A percentile compares a stretch with the other conserved stretches of the same genome.
These are phyloP conservation scores for Nasonia oneida DNA, from an alignment of 2,888 invertebrate species.

Conservation along the genomic window DNA sequence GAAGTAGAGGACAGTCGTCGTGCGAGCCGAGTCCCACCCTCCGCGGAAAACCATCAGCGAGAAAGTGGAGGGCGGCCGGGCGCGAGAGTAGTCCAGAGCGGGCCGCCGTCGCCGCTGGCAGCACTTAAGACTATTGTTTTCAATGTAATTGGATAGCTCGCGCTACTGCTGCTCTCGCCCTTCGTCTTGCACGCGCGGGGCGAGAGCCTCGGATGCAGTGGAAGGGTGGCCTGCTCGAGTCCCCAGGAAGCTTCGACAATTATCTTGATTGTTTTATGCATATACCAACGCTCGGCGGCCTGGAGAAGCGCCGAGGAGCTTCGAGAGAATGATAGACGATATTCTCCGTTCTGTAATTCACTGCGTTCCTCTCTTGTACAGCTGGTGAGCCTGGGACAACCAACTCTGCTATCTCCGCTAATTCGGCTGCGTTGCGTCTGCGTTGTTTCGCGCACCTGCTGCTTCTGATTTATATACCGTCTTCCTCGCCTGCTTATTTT, in stretches of 20 bases:
- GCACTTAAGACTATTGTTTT: slow-evolving; percentile 81
- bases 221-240: slow-evolving; percentile 66
- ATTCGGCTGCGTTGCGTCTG: slow-evolving; percentile 49
- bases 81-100: slow-evolving; percentile 67
- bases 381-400: not conserved
- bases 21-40: slow-evolving; percentile 62
- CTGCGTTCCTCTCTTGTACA: slow-evolving; percentile 36
- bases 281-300: slow-evolving; percentile 67
- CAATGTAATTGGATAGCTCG: slow-evolving; percentile 80
- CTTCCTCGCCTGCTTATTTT: not conserved
- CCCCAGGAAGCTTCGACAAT: slow-evolving; percentile 77
- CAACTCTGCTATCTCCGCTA: slow-evolving; percentile 44
- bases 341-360: slow-evolving; percentile 65
- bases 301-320: slow-evolving; percentile 25
- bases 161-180: slow-evolving; percentile 51
- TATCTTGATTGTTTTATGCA: slow-evolving; percentile 80
- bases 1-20: slow-evolving; percentile 34
- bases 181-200: slow-evolving; percentile 29
- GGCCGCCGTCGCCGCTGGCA: slow-evolving; percentile 73
- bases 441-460: slow-evolving; percentile 68
- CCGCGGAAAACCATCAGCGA: slow-evolving; percentile 68
- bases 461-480: slow-evolving; percentile 67
- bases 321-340: slow-evolving; percentile 58
- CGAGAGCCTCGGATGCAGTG: slow-evolving; percentile 62
- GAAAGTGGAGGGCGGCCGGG: slow-evolving; percentile 43